Evolutionary conservation across 2,113 vertebrate species (phyloP).

Genomic region (Apaloderma vittatum): DNA sequence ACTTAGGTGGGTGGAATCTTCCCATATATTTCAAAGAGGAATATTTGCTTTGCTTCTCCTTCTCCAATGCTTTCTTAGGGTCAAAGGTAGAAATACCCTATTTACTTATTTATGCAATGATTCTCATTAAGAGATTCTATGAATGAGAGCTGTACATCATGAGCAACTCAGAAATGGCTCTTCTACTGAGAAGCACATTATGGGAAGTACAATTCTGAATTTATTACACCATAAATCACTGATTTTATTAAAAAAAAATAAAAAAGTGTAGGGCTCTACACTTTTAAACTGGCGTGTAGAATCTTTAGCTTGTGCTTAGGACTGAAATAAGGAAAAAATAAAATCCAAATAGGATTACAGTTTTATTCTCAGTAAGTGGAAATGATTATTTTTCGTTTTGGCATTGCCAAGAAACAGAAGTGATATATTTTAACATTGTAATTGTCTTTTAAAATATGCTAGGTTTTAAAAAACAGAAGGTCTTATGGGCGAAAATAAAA

Average conservation of each 20-base stretch:
- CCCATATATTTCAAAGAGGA: not conserved
- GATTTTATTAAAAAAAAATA: not conserved
- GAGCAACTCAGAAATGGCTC: not conserved
- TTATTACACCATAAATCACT: not conserved
- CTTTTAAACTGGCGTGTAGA: not conserved
- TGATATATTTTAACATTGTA: not conserved
- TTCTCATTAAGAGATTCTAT: not conserved
- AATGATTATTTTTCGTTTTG: slow-evolving; percentile 30
- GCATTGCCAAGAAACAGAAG: slow-evolving; percentile 14
- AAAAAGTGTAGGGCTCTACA: not conserved
- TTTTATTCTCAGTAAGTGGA: slow-evolving; percentile 49
- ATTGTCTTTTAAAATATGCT: slow-evolving; percentile 39
- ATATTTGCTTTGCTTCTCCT: not conserved
- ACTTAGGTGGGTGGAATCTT: not conserved
- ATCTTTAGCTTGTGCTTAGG: slow-evolving; percentile 33
- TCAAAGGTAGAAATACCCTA: not conserved
- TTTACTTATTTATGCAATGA: not conserved
- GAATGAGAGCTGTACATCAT: not conserved
- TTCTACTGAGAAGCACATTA: not conserved
- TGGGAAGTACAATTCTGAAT: not conserved
- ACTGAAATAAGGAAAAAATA: not conserved
- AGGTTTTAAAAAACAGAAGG: not conserved
- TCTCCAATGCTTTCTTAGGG: not conserved
- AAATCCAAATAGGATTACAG: not conserved
- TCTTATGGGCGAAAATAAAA: slow-evolving; percentile 16